phyloP scores from a whole-genome alignment of 2,888 invertebrate species.

The Metopia argyrocephala region DNA sequence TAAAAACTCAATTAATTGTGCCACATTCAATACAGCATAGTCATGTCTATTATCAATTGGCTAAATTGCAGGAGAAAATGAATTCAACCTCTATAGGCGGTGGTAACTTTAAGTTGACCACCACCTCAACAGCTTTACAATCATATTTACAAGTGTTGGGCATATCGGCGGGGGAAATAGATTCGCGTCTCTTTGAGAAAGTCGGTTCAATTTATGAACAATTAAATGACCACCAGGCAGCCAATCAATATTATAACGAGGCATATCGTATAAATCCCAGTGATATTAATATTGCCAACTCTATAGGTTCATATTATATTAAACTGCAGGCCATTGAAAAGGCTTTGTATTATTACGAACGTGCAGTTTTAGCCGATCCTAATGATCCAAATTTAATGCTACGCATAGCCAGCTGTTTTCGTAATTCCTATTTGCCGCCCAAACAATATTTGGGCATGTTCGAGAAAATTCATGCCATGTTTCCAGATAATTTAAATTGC shows the following conservation, averaged over 20 bases:
- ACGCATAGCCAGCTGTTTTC: constrained; percentile 90
- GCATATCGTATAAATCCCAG: constrained; percentile 77
- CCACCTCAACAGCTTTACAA: constrained; percentile 81
- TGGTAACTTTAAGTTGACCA: constrained; percentile 61
- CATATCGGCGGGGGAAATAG: constrained; percentile 89
- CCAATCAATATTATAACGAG: constrained; percentile 79
- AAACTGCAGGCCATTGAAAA: constrained; percentile 93
- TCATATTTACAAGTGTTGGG: constrained; percentile 88
- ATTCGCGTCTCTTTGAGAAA: constrained; percentile 92
- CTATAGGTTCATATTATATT: constrained; percentile 93
- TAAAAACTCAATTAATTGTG: constrained; percentile 79
- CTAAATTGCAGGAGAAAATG: constrained; percentile 85
- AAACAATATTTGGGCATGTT: constrained; percentile 79
- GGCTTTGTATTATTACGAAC: constrained; percentile 89
- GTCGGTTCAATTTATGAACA: constrained; percentile 94
- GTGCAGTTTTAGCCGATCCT: constrained; percentile 87
- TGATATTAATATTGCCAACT: constrained; percentile 86
- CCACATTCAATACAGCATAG: constrained; percentile 79
- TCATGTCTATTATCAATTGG: constrained; percentile 86
- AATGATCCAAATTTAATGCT: constrained; percentile 90
- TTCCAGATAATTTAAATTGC: constrained; percentile 97
- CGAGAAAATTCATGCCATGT: constrained; percentile 85
- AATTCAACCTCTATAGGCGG: constrained; percentile 57
- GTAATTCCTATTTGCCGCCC: constrained; percentile 85
- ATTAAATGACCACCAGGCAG: constrained; percentile 94